Evolutionary conservation across 1,140 invertebrate species (phyloP), one percentile per base, ranked within the genome.

Genomic region (Phocides pigmalion): DNA sequence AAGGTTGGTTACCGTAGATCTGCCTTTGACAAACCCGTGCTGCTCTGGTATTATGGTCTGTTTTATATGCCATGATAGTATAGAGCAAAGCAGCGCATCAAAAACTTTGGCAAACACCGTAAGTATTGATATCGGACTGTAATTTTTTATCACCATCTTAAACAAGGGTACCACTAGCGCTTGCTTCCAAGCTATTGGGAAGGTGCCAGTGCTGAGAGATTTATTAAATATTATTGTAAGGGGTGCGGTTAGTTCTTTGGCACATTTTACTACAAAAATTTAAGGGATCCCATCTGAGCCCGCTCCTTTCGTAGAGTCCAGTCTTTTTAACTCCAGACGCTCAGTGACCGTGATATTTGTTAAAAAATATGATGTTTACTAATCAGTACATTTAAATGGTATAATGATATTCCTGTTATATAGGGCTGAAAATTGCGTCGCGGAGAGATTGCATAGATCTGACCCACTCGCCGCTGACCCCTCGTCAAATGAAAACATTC

Each of bases 171-270:
- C 17, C 22, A 54, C 37, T 4, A 54, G 32, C 19, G 51, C 51
- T 22, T 14, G 11, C 19, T 54, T 53, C 51, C 51, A 54, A 1
- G 19, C 11, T 20, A 17, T 22, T 0, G 56, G 67, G 17, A 65
- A 70, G 16, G 8, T n/a, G n/a, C 67, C 59, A 51, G 50, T 16
- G 5, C n/a, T 56, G 1, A 69, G 51, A 20, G 68, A 70, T 3
- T 16, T 49, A 14, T 70, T 70, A 12, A 56, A 49, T 17, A 65
- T 65, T 19, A 62, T 5, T 14, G 50, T 25, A 9, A 65, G 58
- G 6, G 58, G 56, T 16, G 6, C 4, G 14, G 56, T 41, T 22
- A 63, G 44, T 11, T 17, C 47, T 22, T 17, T 41, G 15, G 66
- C 66, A 44, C 49, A 69, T 15, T 19, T 64, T 8, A 56, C 19